A percentile compares a stretch with the other conserved stretches of the same genome.
Conservation (phyloP, 2,888 invertebrate species). For the Harpagoxenus sublaevis region DNA sequence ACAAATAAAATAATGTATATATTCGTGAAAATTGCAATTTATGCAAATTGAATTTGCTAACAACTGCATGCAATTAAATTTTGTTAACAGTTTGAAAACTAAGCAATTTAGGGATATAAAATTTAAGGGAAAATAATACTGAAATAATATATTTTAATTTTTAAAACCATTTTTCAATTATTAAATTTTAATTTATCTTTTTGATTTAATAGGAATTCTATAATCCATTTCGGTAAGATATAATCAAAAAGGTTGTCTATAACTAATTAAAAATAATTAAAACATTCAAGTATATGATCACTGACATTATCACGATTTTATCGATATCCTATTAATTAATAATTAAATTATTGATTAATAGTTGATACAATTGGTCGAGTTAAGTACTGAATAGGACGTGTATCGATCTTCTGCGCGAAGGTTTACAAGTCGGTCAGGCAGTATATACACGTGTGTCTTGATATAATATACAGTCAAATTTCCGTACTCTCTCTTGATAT, state of each 20-base stretch:
- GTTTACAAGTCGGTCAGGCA: constrained; percentile 58
- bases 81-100: neutral
- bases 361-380: neutral
- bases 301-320: neutral
- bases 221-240: neutral
- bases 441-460: neutral
- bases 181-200: neutral
- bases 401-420: constrained; percentile 59
- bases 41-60: neutral
- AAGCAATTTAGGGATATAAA: neutral
- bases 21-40: neutral
- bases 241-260: neutral
- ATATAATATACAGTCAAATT: neutral
- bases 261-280: neutral
- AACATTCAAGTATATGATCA: neutral
- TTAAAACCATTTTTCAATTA: neutral
- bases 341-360: neutral
- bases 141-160: neutral
- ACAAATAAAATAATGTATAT: constrained; percentile 6
- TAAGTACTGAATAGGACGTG: constrained; percentile 52
- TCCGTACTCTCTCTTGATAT: neutral
- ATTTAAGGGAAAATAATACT: neutral
- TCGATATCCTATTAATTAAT: constrained; percentile 3
- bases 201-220: neutral
- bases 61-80: neutral